Evolutionary conservation across 2,888 invertebrate genomes (phyloP), one percentile per base, ranked within the genome.

Genomic region (Branchellion lobata): DNA sequence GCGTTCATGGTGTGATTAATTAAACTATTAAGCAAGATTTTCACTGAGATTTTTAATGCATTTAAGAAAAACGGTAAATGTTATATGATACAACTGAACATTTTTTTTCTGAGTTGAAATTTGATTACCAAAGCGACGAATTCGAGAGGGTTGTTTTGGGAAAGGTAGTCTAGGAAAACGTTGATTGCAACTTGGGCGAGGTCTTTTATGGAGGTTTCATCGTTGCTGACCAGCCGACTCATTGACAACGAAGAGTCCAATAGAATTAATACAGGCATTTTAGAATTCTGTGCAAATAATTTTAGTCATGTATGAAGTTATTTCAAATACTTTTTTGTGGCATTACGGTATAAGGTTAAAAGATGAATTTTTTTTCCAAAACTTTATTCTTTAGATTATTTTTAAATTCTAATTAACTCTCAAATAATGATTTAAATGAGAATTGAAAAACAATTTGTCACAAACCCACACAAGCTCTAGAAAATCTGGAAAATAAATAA

Each of bases 221-320:
- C 91, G 80, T 86, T 88, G 18, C 86, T 84, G 82, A 90, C 91
- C 2, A 90, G 90, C 76, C 86, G 81, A 34, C 84, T 83, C 92
- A 93, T 92, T 0, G 92, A 92, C 83, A 92, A 87, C 1, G 92
- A 92, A 34, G 91, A 91, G 85, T 93, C 93, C 78, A 93, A 85
- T 31, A 91, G 89, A 84, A 93, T 90, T 14, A 92, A 90, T 0
- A 92, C 92, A 11, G 92, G 92, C 92, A 93, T 93, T 40, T 34
- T 84, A 57, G n/a, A 24, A 57, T 3, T 57, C 5, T 77, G n/a
- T n/a, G n/a, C n/a, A n/a, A n/a, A n/a, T n/a, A n/a, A n/a, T n/a
- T n/a, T n/a, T n/a, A 34, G 31, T 21, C 29, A 27, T 3, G 8
- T 61, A 18, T 5, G 29, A 61, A 14, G 24, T 61, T 0, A 21